A percentile compares a stretch with the other conserved stretches of the same genome.
These are phyloP conservation scores for Bambusicola thoracicus DNA, from an alignment of 2,113 vertebrate genomes.

Conservation along the genomic window DNA sequence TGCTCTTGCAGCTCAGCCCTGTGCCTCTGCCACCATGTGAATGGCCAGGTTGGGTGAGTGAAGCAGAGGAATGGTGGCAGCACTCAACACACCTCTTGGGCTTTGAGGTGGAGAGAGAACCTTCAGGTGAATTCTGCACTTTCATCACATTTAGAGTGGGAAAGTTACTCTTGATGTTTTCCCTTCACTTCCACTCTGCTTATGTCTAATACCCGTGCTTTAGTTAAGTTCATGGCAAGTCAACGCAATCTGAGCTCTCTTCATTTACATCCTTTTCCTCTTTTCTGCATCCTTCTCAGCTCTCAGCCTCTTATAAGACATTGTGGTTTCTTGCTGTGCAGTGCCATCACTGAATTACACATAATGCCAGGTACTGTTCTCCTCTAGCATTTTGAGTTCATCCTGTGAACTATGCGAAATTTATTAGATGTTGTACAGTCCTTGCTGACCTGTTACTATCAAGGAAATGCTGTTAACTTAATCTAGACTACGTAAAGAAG, in stretches of 20 bases:
- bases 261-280: neutral
- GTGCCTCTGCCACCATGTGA: neutral
- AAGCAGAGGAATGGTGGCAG: neutral
- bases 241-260: neutral
- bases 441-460: neutral
- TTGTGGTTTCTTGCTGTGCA: neutral
- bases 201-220: neutral
- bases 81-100: neutral
- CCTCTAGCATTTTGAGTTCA: neutral
- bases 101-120: neutral
- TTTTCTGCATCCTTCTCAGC: neutral
- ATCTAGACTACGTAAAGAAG: neutral
- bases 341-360: neutral
- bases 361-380: neutral
- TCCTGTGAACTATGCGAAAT: neutral
- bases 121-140: neutral
- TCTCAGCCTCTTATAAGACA: neutral
- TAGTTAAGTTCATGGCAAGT: neutral
- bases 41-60: neutral
- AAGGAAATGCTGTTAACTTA: neutral
- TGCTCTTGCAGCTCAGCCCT: neutral
- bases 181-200: neutral
- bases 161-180: neutral
- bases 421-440: neutral
- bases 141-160: neutral